phyloP scores from a whole-genome alignment of 2,113 vertebrate species.

The Tretioscincus oriximinensis region DNA sequence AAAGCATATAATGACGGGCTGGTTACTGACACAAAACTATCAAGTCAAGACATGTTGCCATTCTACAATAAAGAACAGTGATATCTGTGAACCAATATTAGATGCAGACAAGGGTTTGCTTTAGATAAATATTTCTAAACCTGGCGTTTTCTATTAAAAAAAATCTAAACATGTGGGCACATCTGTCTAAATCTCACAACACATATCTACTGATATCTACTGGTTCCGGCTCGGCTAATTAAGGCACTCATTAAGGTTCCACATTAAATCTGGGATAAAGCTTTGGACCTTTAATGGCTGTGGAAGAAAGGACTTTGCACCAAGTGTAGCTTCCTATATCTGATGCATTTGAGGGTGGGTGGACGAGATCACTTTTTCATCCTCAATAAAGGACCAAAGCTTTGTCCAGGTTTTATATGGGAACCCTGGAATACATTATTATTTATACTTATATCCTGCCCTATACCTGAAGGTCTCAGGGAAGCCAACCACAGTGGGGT shows the following conservation, averaged over 20 bases:
- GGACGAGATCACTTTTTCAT: too few species aligned
- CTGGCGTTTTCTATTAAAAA: not conserved
- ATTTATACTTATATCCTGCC: too few species aligned
- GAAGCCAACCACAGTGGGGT: too few species aligned
- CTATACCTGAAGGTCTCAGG: too few species aligned
- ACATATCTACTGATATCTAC: not conserved
- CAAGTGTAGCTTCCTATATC: too few species aligned
- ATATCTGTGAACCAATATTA: not conserved
- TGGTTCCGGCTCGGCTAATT: not conserved
- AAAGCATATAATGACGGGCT: not conserved
- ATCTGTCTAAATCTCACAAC: not conserved
- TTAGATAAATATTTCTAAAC: not conserved
- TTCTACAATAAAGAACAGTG: not conserved
- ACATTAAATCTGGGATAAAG: too few species aligned
- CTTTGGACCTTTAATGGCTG: too few species aligned
- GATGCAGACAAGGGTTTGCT: conserved; percentile 1
- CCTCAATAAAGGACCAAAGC: too few species aligned
- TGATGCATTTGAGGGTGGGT: too few species aligned
- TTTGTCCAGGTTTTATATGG: too few species aligned
- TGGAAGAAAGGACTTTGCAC: too few species aligned
- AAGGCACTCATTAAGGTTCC: not conserved
- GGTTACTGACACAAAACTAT: not conserved
- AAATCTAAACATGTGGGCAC: not conserved
- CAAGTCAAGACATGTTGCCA: conserved; percentile 7
- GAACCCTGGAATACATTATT: too few species aligned